These are phyloP conservation scores for Cyphomyrmex costatus DNA, from an alignment of 1,140 invertebrate species.

Conservation along the genomic window DNA sequence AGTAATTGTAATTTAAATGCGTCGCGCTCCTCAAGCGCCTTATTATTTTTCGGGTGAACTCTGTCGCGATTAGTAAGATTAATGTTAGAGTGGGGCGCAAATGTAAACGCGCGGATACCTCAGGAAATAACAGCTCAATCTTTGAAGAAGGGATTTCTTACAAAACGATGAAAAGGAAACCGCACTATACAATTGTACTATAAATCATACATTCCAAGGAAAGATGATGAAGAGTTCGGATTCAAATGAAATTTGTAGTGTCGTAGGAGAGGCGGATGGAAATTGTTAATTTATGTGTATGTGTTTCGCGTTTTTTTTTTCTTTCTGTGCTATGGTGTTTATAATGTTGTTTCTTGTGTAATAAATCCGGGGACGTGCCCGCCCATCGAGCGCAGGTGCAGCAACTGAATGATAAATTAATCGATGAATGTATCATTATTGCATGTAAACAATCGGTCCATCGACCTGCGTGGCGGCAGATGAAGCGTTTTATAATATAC, in stretches of 20 bases:
- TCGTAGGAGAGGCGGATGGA: conserved; percentile 40
- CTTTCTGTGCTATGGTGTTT: conserved; percentile 46
- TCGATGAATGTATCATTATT: conserved; percentile 57
- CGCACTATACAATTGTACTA: conserved; percentile 57
- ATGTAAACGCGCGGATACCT: conserved; percentile 30
- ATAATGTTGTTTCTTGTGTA: conserved; percentile 26
- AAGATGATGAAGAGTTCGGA: conserved; percentile 33
- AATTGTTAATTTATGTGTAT: conserved; percentile 63
- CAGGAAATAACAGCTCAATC: conserved; percentile 8
- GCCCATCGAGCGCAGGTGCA: conserved; percentile 76
- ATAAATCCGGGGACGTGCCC: conserved; percentile 77
- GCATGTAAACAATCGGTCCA: conserved; percentile 48
- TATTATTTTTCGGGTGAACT: conserved; percentile 43
- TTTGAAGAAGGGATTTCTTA: conserved; percentile 22
- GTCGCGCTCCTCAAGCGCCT: background rate
- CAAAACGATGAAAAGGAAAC: conserved; percentile 4
- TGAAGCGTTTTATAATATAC: conserved; percentile 81
- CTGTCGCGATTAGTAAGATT: conserved; percentile 43
- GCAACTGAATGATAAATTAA: conserved; percentile 72
- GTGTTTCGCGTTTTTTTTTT: conserved; percentile 54
- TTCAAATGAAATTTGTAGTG: conserved; percentile 49
- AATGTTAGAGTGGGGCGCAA: conserved; percentile 30
- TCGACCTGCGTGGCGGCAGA: conserved; percentile 55
- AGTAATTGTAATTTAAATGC: background rate
- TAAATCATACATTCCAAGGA: conserved; percentile 61